Percentiles rank a stretch among this genome's conserved stretches.
phyloP scores from a whole-genome alignment of 2,797 vertebrate species.

The Ambastaia sidthimunki region DNA sequence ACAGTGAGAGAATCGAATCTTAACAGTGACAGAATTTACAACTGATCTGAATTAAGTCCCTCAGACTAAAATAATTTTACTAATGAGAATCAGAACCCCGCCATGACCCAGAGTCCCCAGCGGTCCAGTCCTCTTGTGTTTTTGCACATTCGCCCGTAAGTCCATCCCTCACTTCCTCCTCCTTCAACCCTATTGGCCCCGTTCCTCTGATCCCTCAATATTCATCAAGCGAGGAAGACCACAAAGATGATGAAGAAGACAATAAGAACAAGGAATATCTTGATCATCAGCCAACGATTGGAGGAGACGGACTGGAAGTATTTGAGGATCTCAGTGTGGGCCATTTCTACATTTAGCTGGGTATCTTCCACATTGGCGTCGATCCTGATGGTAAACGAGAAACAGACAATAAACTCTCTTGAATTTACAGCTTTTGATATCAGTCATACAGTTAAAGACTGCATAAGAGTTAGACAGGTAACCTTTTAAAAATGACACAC shows the following conservation, averaged over 20 bases:
- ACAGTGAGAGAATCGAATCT: constrained; percentile 18
- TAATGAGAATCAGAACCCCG: constrained; percentile 41
- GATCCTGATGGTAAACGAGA: constrained; percentile 76
- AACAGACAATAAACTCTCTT: background rate
- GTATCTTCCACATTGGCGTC: constrained; percentile 92
- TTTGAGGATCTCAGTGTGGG: constrained; percentile 93
- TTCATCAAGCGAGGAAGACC: constrained; percentile 91
- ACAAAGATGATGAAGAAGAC: constrained; percentile 96
- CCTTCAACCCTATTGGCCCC: constrained; percentile 48
- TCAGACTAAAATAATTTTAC: constrained; percentile 49
- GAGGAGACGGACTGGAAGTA: constrained; percentile 97
- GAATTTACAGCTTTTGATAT: background rate
- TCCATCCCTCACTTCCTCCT: constrained; percentile 47
- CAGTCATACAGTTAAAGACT: too few species aligned
- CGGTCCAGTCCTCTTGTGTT: constrained; percentile 30
- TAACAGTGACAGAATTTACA: constrained; percentile 36
- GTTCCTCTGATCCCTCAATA: constrained; percentile 3
- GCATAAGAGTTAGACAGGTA: too few species aligned
- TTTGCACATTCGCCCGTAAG: constrained; percentile 62
- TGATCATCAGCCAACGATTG: constrained; percentile 97
- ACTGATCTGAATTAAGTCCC: constrained; percentile 32
- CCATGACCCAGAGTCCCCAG: constrained; percentile 22
- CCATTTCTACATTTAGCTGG: constrained; percentile 90
- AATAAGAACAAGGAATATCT: constrained; percentile 95
- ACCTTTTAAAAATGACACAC: too few species aligned